Base-by-base conservation (phyloP, 1,140 invertebrate genomes). In the Hormaphis cornu region DNA sequence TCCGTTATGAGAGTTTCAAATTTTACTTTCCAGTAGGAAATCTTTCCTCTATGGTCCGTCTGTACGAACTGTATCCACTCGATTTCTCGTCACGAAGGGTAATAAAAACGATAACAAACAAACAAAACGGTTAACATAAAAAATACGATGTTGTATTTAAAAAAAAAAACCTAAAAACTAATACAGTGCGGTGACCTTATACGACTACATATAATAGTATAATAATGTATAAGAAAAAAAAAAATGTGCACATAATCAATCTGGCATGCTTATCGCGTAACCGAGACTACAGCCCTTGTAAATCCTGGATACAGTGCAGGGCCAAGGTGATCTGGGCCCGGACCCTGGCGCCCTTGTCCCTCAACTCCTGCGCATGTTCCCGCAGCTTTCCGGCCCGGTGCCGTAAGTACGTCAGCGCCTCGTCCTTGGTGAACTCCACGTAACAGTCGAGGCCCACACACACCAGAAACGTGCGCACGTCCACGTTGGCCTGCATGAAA, bases 311-410 rank as follows among this genome's bases (percentile, higher is more conserved):
- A 9, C 82, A 82, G 73, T 87, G 79, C 14, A 89, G 78, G 70
- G 90, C 84, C 71, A 91, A 76, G 77, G 91, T 91, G 69, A 93
- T 92, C 74, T 90, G 84, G 9, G 89, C 86, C 73, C 89, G 89
- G 0, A 86, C 86, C 72, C 83, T 82, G 1, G 85, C 81, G 70
- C 87, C 85, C 73, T 88, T 83, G 52, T 85, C 81, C 7, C 83
- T 80, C 16, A 90, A 75, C 73, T 85, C 81, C 22, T 82, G 80
- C 9, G 84, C 81, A 74, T 85, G 81, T n/a, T 77, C 79, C 70
- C 87, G 84, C 12, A 88, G 79, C 1, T 85, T 78, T 71, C 84
- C 83, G 14, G 86, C 81, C 75, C 88, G 84, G 52, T 87, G 83
- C 74, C 87, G 82, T 58, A 89, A 85, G 74, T 89, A 86, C 70